phyloP scores from a whole-genome alignment of 2,113 vertebrate genomes.

The Pristiophorus japonicus region DNA sequence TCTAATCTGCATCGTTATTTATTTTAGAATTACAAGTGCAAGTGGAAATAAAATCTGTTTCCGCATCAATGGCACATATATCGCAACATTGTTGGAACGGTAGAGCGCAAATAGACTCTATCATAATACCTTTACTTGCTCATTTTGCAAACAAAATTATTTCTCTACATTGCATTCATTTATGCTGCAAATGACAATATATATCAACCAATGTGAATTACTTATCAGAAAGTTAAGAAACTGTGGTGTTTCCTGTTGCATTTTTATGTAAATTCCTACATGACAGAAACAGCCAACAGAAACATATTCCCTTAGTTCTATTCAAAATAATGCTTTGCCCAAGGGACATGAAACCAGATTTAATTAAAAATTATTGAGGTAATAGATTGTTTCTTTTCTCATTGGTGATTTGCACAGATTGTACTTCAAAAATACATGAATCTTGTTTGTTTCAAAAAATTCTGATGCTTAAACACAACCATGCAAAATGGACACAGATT shows the following conservation, averaged over 20 bases:
- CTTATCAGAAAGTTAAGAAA: neutral
- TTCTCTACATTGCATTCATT: neutral
- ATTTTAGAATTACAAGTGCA: no score
- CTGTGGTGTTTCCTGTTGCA: neutral
- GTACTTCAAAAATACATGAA: neutral
- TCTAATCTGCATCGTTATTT: neutral
- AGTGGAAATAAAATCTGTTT: neutral
- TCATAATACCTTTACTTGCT: neutral
- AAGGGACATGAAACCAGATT: neutral
- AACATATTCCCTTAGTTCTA: conserved; percentile 1
- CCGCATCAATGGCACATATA: neutral
- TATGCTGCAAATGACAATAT: neutral
- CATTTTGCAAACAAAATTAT: neutral
- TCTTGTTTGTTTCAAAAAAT: neutral
- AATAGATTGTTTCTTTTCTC: neutral
- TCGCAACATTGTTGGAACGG: neutral
- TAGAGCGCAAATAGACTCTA: neutral
- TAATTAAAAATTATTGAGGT: neutral
- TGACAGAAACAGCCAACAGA: neutral
- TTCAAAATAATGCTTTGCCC: neutral
- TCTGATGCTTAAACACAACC: neutral
- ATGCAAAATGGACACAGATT: no score
- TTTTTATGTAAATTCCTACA: neutral
- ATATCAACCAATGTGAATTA: neutral
- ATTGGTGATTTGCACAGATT: neutral